These are phyloP conservation scores for Platichthys flesus DNA, from an alignment of 2,113 vertebrate genomes.

Conservation along the genomic window DNA sequence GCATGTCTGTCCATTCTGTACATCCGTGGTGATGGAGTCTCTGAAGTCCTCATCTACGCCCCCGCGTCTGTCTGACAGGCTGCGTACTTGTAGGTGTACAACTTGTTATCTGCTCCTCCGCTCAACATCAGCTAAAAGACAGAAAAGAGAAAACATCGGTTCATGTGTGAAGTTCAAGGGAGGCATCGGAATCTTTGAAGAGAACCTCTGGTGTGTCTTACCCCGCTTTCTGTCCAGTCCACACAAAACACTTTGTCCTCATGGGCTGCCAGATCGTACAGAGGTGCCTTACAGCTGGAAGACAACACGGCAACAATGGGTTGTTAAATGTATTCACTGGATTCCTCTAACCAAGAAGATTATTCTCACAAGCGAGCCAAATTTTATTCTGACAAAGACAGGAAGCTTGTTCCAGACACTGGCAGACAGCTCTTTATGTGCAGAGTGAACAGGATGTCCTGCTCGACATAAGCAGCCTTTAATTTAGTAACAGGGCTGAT, in stretches of 20 bases:
- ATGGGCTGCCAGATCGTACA: slow-evolving; percentile 97
- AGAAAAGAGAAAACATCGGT: background rate
- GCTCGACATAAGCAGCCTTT: background rate
- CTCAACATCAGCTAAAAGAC: slow-evolving; percentile 90
- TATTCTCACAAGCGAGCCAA: background rate
- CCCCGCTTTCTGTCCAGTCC: slow-evolving; percentile 96
- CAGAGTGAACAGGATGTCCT: slow-evolving; percentile 34
- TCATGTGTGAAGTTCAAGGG: too few species aligned
- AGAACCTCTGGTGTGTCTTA: slow-evolving; percentile 71
- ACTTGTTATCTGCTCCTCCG: slow-evolving; percentile 96
- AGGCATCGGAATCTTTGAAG: background rate
- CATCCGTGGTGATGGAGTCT: background rate
- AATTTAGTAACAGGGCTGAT: background rate
- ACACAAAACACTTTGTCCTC: slow-evolving; percentile 97
- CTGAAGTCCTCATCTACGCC: slow-evolving; percentile 77
- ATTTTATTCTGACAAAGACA: slow-evolving; percentile 35
- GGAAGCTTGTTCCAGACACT: slow-evolving; percentile 27
- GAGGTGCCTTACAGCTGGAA: slow-evolving; percentile 92
- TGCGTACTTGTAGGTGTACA: slow-evolving; percentile 94
- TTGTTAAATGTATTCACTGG: background rate
- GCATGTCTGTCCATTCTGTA: background rate
- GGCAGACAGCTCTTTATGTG: background rate
- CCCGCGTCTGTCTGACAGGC: slow-evolving; percentile 86
- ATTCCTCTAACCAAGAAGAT: background rate
- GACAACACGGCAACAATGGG: background rate